A percentile compares a stretch with the other conserved stretches of the same genome.
Evolutionary conservation across 2,797 vertebrate species (phyloP).

Genomic region (Siniperca obscura): DNA sequence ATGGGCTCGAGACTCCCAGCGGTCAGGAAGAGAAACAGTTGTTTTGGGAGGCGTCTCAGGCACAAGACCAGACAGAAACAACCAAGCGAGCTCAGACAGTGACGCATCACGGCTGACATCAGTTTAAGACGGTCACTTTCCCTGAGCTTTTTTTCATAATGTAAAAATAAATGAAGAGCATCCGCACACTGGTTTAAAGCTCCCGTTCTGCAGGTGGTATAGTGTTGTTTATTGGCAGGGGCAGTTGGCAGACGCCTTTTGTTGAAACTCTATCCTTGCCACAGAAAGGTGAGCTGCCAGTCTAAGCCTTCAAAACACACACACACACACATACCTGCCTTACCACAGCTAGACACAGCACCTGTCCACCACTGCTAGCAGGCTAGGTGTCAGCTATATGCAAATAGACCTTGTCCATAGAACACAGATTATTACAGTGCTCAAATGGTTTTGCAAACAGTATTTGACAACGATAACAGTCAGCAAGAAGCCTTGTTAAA

Average conservation of each 20-base stretch:
- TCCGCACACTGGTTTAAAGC: not conserved
- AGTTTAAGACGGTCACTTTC: not conserved
- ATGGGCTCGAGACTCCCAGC: not conserved
- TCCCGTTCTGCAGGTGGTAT: not conserved
- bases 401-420: conserved; percentile 13
- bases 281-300: conserved; percentile 70
- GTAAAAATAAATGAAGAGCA: not conserved
- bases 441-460: conserved; percentile 23
- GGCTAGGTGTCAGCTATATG: conserved; percentile 27
- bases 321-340: conserved; percentile 20
- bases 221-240: not conserved
- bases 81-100: not conserved
- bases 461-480: not conserved
- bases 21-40: not conserved
- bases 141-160: not conserved
- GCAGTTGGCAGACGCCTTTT: conserved; percentile 43
- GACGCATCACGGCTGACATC: conserved; percentile 3
- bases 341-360: conserved; percentile 30
- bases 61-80: conserved; percentile 8
- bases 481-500: not conserved
- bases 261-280: conserved; percentile 61
- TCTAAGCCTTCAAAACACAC: conserved; percentile 2
- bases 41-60: conserved; percentile 4
- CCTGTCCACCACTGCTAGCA: conserved; percentile 28
- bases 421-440: not conserved